A percentile compares a stretch with the other conserved stretches of the same genome.
These are phyloP conservation scores for Cryptoleucopteryx plumbea DNA, from an alignment of 2,113 vertebrate genomes.

Conservation along the genomic window DNA sequence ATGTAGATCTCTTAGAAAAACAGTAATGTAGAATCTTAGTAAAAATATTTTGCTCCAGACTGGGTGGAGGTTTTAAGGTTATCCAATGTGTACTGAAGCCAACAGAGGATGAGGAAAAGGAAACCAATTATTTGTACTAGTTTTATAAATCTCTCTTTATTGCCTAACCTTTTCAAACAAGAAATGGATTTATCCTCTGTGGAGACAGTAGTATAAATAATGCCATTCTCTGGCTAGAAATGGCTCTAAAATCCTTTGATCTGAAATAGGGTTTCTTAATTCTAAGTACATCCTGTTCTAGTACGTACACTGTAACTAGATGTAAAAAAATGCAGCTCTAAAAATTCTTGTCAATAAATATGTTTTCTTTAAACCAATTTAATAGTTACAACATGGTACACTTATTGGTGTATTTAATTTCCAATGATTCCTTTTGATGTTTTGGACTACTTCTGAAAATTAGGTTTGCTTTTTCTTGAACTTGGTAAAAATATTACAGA, in stretches of 20 bases:
- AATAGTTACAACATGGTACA: background rate
- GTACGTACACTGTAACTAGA: background rate
- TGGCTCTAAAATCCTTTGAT: slow-evolving; percentile 36
- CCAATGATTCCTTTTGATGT: background rate
- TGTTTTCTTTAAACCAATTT: background rate
- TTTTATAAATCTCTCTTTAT: slow-evolving; percentile 59
- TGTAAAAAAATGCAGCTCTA: background rate
- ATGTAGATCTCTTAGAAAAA: background rate
- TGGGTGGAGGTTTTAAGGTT: slow-evolving; percentile 35
- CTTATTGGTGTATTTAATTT: background rate
- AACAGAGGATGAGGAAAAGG: slow-evolving; percentile 17
- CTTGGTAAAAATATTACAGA: background rate
- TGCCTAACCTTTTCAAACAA: slow-evolving; percentile 56
- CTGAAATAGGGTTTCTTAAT: slow-evolving; percentile 28
- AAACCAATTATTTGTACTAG: slow-evolving; percentile 57
- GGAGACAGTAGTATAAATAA: slow-evolving; percentile 41
- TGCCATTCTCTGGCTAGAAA: slow-evolving; percentile 32
- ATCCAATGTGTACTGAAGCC: background rate
- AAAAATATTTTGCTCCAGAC: background rate
- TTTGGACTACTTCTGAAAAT: background rate
- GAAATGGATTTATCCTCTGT: slow-evolving; percentile 49
- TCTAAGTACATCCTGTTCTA: slow-evolving; percentile 34
- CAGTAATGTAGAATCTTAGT: background rate
- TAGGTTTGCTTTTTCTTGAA: background rate
- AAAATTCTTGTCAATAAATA: background rate